A percentile compares a stretch with the other conserved stretches of the same genome.
phyloP scores from a whole-genome alignment of 2,888 invertebrate species.

The Tupiocoris notatus region DNA sequence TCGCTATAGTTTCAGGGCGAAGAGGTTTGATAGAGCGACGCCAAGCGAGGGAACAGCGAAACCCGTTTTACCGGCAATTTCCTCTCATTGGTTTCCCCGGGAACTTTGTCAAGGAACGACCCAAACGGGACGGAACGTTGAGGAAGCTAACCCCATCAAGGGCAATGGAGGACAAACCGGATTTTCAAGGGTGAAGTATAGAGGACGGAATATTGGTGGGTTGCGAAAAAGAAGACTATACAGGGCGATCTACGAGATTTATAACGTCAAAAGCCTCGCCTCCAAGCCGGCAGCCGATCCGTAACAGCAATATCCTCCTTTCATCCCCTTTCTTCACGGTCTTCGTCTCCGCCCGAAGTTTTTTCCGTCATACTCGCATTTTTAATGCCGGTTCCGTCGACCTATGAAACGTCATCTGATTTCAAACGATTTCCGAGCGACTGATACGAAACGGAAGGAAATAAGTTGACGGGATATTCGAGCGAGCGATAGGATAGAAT shows the following conservation, averaged over 20 bases:
- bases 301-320: not conserved
- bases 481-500: too few relatives aligned
- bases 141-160: constrained; percentile 39
- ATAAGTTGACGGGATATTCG: too few relatives aligned
- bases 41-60: constrained; percentile 36
- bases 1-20: constrained; percentile 35
- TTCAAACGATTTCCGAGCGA: not conserved
- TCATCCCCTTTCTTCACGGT: too few relatives aligned
- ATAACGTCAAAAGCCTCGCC: constrained; percentile 1
- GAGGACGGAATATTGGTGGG: constrained; percentile 1
- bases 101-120: constrained; percentile 32
- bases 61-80: constrained; percentile 42
- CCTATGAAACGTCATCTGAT: not conserved
- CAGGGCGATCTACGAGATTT: constrained; percentile 28
- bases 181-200: constrained; percentile 21
- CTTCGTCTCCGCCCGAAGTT: not conserved
- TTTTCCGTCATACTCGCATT: not conserved
- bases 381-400: not conserved
- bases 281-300: not conserved
- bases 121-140: constrained; percentile 1
- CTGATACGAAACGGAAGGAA: too few relatives aligned
- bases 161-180: constrained; percentile 38
- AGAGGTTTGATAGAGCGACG: constrained; percentile 34
- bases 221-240: constrained; percentile 13
- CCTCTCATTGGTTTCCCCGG: constrained; percentile 40